Evolutionary conservation across 2,797 vertebrate species (phyloP).

Genomic region (Anisognathus igniventris): DNA sequence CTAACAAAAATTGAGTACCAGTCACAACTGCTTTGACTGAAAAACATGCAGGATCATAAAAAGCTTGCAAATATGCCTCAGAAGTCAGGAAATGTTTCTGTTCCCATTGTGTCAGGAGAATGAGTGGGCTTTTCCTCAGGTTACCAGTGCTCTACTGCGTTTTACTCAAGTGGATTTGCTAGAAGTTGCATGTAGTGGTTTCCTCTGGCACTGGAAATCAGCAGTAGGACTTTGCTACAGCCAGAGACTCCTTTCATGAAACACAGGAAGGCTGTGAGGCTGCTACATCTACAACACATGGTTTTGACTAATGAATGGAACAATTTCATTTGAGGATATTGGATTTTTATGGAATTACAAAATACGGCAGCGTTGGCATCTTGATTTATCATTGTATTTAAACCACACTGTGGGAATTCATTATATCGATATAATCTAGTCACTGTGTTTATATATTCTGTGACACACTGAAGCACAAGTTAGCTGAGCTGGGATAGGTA

Average conservation of each 20-base stretch:
- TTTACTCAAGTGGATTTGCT: neutral
- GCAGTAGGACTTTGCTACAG: neutral
- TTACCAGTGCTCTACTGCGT: neutral
- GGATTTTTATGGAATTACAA: neutral
- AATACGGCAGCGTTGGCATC: neutral
- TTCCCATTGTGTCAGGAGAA: neutral
- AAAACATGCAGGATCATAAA: neutral
- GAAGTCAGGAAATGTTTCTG: neutral
- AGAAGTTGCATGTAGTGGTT: neutral
- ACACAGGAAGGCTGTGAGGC: fast-evolving
- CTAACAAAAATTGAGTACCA: neutral
- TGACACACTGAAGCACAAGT: neutral
- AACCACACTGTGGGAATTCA: neutral
- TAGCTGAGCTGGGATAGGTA: neutral
- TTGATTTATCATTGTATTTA: neutral
- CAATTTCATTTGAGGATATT: neutral
- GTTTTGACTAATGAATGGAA: neutral
- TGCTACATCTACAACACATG: neutral
- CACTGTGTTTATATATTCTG: neutral
- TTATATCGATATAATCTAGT: neutral
- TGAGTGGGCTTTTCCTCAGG: neutral
- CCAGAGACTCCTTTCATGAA: neutral
- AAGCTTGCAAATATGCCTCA: neutral
- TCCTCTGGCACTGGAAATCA: neutral
- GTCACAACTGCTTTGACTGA: slow-evolving; percentile 11